Conservation (phyloP, 2,797 vertebrate genomes). For the Acanthurus leucopareius region DNA sequence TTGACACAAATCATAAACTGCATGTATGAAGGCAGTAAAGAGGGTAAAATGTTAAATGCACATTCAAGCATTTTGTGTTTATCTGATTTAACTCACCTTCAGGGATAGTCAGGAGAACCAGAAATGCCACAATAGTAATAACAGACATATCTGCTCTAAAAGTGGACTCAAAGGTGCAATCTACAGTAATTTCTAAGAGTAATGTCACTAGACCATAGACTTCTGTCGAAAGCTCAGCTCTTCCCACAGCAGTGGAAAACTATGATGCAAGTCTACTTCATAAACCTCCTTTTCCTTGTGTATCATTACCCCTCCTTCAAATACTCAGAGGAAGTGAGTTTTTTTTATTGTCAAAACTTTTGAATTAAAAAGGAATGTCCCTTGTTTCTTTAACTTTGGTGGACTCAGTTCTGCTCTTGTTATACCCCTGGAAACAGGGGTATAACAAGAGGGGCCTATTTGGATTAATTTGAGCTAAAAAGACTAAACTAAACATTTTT, state of each 20-base stretch:
- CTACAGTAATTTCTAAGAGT: background rate
- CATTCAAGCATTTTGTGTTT: background rate
- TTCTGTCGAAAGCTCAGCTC: background rate
- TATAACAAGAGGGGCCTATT: no score
- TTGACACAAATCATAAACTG: background rate
- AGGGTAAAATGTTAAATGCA: background rate
- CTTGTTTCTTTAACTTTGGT: background rate
- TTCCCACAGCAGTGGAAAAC: background rate
- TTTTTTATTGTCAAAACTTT: background rate
- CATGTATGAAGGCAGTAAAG: background rate
- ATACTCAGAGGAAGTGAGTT: background rate
- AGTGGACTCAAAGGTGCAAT: background rate
- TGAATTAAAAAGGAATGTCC: background rate
- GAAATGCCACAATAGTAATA: constrained; percentile 24
- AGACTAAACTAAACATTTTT: background rate
- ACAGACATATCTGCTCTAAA: constrained; percentile 42
- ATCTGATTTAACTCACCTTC: constrained; percentile 50
- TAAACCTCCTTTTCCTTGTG: background rate
- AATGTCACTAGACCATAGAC: background rate
- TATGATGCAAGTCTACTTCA: constrained; percentile 13
- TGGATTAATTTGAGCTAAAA: background rate
- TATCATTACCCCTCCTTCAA: constrained; percentile 28
- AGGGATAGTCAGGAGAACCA: constrained; percentile 43
- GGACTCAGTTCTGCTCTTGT: background rate
- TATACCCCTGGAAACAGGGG: background rate